Evolutionary conservation across 2,888 invertebrate genomes (phyloP).

Genomic region (Nebria salina): DNA sequence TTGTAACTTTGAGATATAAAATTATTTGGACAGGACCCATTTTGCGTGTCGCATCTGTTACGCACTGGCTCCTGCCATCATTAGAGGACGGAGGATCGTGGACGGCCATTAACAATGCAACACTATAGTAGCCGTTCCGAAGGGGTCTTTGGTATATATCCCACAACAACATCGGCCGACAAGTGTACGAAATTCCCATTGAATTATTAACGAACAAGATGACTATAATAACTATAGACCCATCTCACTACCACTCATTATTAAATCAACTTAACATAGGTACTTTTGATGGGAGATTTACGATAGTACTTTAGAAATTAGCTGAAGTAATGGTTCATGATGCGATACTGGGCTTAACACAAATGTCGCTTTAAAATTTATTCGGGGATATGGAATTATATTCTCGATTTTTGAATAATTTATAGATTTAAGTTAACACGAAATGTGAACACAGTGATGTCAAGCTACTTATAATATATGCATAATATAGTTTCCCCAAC

Average conservation of each 20-base stretch:
- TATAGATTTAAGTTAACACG: no score
- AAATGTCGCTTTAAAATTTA: no score
- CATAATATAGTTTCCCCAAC: no score
- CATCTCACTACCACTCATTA: not conserved
- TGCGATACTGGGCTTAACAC: no score
- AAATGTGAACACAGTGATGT: no score
- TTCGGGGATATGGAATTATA: no score
- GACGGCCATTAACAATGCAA: not conserved
- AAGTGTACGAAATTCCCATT: not conserved
- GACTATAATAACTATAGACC: not conserved
- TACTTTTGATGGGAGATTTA: not conserved
- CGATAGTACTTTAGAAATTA: not conserved
- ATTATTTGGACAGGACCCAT: not conserved
- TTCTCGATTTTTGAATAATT: no score
- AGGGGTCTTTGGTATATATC: not conserved
- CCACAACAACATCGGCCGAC: not conserved
- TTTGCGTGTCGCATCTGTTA: not conserved
- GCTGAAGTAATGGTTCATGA: not conserved
- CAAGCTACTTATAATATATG: no score
- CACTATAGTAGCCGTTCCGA: not conserved
- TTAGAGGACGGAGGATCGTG: not conserved
- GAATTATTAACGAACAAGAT: not conserved
- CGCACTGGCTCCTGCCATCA: not conserved
- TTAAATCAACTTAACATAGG: not conserved
- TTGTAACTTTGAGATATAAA: not conserved